Evolutionary conservation across 2,113 vertebrate genomes (phyloP).

Genomic region (Crypturellus undulatus): DNA sequence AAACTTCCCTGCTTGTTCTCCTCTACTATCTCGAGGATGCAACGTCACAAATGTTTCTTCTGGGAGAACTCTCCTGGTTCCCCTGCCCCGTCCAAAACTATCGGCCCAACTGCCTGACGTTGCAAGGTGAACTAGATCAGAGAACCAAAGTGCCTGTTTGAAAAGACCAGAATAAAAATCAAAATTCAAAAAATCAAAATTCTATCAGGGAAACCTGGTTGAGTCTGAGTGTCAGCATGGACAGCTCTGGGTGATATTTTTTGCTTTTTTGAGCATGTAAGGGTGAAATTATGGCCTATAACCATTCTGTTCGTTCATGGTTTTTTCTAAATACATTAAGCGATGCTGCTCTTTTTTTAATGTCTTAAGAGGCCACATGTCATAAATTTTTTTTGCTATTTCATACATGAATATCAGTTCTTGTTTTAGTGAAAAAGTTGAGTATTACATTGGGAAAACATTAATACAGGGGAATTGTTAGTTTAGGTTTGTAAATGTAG

Average conservation of each 20-base stretch:
- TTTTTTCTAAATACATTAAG: background rate
- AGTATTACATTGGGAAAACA: background rate
- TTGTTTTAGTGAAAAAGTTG: slow-evolving; percentile 20
- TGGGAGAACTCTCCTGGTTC: background rate
- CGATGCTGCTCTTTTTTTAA: background rate
- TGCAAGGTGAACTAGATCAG: background rate
- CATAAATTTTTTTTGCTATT: background rate
- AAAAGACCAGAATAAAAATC: background rate
- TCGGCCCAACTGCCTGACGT: background rate
- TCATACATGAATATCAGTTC: background rate
- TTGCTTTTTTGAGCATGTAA: rapidly evolving
- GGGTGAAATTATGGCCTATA: background rate
- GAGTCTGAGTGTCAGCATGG: background rate
- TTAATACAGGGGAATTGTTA: background rate
- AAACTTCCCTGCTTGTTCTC: background rate
- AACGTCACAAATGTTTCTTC: background rate
- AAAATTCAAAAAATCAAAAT: background rate
- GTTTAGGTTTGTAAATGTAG: background rate
- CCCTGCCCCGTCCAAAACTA: background rate
- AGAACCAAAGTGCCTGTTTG: background rate
- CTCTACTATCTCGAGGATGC: background rate
- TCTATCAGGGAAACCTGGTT: background rate
- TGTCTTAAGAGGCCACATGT: background rate
- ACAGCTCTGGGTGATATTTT: background rate
- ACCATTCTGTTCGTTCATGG: background rate